Conservation (phyloP, 2,797 vertebrate genomes). For the Chromis chromis region DNA sequence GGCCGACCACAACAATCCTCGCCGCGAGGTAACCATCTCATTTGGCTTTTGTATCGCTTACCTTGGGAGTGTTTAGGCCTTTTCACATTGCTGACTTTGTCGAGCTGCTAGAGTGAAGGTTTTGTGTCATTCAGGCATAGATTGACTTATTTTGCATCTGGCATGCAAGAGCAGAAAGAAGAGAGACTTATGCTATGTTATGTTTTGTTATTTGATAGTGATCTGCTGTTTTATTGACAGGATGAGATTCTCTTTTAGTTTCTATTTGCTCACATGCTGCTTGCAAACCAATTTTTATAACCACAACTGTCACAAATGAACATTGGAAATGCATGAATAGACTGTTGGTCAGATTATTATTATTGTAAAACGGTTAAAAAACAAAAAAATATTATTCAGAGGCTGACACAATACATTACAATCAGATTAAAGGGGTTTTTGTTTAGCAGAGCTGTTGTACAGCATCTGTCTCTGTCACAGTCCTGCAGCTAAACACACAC, state of each 20-base stretch:
- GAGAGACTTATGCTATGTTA: neutral
- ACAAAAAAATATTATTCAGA: slow-evolving; percentile 3
- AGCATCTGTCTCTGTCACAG: neutral
- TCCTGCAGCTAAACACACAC: slow-evolving; percentile 1
- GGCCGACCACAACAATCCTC: slow-evolving; percentile 86
- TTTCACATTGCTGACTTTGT: neutral
- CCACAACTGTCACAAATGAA: too few species aligned
- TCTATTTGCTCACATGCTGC: neutral
- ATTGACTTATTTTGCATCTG: neutral
- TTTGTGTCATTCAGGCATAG: neutral
- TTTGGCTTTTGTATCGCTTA: slow-evolving; percentile 2
- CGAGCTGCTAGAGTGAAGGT: neutral
- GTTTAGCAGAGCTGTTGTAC: neutral
- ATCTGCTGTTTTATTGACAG: neutral
- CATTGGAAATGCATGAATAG: too few species aligned
- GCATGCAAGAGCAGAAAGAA: neutral
- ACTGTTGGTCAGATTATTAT: neutral
- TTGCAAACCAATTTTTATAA: neutral
- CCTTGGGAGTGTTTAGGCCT: neutral
- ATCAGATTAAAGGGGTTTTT: slow-evolving; percentile 18
- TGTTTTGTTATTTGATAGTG: neutral
- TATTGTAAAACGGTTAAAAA: neutral
- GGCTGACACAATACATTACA: neutral
- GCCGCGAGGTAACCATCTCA: slow-evolving; percentile 84
- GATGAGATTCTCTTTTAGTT: neutral